phyloP scores from a whole-genome alignment of 1,140 invertebrate species.

The Nasonia longicornis region DNA sequence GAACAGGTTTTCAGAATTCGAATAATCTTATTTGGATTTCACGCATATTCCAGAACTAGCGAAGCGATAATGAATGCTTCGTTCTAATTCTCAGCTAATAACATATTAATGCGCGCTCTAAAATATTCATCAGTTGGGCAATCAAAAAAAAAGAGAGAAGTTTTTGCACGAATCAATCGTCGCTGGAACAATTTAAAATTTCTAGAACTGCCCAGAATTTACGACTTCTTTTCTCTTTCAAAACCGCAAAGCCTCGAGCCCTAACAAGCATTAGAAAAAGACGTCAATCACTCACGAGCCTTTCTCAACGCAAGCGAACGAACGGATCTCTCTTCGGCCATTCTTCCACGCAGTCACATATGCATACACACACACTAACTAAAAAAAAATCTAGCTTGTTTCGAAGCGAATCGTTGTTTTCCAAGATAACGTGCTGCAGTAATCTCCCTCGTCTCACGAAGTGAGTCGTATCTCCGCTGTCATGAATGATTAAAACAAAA shows the following conservation, averaged over 20 bases:
- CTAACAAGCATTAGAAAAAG: not conserved
- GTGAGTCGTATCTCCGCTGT: not conserved
- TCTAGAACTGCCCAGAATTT: not conserved
- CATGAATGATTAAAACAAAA: conserved; percentile 17
- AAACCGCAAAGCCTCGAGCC: not conserved
- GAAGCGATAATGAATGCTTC: not conserved
- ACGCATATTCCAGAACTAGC: no score
- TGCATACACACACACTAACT: not conserved
- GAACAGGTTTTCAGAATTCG: no score
- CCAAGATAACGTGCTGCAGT: not conserved
- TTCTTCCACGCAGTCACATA: not conserved
- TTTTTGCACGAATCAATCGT: no score
- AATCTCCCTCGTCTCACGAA: not conserved
- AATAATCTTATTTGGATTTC: no score
- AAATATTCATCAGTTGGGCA: no score
- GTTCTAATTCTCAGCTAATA: not conserved
- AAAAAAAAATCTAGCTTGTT: conserved; percentile 2
- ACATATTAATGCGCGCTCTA: not conserved
- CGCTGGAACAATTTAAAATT: not conserved
- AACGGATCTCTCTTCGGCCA: not conserved
- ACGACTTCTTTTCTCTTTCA: not conserved
- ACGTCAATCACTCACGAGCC: not conserved
- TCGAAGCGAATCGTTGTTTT: conserved; percentile 7
- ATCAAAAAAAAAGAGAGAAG: no score
- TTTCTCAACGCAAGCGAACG: conserved; percentile 7